A percentile compares a stretch with the other conserved stretches of the same genome.
These are phyloP conservation scores for Eupithecia pulchellata DNA, from an alignment of 2,888 invertebrate genomes.

Conservation along the genomic window DNA sequence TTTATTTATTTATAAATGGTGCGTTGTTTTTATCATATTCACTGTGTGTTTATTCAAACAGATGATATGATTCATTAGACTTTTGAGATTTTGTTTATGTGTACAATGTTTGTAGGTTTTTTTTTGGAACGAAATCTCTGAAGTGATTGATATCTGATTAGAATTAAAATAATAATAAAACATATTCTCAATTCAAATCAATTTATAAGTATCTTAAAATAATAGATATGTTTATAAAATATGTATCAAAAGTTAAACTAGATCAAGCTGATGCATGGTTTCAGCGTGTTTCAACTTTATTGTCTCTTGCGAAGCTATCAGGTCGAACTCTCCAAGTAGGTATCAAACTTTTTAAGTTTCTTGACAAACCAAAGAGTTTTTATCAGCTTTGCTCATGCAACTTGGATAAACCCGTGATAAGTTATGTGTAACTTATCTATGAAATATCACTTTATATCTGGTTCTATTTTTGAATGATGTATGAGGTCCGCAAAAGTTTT, in stretches of 20 bases:
- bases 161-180: too few relatives aligned
- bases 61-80: not conserved
- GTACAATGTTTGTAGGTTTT: not conserved
- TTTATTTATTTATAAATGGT: constrained; percentile 11
- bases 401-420: not conserved
- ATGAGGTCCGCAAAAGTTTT: not conserved
- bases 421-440: not conserved
- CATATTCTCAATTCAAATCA: not conserved
- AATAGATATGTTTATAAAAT: not conserved
- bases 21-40: not conserved
- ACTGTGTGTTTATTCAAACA: constrained; percentile 1
- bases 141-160: too few relatives aligned
- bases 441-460: not conserved
- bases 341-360: constrained; percentile 8
- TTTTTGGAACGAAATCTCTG: not conserved
- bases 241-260: not conserved
- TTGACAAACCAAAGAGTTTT: not conserved
- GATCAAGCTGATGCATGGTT: not conserved
- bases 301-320: constrained; percentile 1
- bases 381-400: constrained; percentile 4
- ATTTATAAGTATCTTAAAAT: not conserved
- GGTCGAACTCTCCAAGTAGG: not conserved
- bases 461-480: constrained; percentile 9
- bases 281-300: constrained; percentile 1
- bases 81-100: not conserved